phyloP scores from a whole-genome alignment of 2,888 invertebrate species.

The Chymomyza procnemis region DNA sequence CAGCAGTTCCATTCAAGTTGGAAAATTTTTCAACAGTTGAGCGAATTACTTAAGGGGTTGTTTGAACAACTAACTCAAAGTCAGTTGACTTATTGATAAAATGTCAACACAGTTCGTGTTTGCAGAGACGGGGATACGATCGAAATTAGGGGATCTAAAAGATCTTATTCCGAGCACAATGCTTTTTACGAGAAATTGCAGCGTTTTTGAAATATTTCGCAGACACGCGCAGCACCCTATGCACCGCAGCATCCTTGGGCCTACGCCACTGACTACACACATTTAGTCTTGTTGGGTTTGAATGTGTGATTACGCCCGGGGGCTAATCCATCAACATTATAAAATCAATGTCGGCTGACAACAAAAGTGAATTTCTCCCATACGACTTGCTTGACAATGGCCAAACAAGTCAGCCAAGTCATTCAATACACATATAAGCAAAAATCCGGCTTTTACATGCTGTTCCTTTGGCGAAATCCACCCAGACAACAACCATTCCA shows the following conservation, averaged over 20 bases:
- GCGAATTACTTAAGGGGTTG: not conserved
- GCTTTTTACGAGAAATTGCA: too few relatives aligned
- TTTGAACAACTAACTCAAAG: not conserved
- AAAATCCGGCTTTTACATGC: not conserved
- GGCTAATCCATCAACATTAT: constrained; percentile 7
- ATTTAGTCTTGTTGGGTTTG: not conserved
- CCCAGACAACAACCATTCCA: not conserved
- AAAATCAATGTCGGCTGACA: constrained; percentile 30
- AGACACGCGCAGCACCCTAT: too few relatives aligned
- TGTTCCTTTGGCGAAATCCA: not conserved
- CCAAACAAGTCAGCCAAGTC: constrained; percentile 33
- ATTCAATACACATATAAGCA: constrained; percentile 27
- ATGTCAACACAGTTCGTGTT: not conserved
- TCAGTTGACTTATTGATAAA: not conserved
- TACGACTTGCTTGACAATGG: constrained; percentile 9
- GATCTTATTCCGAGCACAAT: too few relatives aligned
- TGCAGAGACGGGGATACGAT: not conserved
- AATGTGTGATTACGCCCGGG: not conserved
- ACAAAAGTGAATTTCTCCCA: constrained; percentile 23
- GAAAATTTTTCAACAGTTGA: not conserved
- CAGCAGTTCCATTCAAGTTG: not conserved
- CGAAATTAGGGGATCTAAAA: too few relatives aligned
- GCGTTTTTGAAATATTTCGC: too few relatives aligned
- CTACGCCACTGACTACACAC: not conserved
- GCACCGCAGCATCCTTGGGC: too few relatives aligned